These are phyloP conservation scores for Falco punctatus DNA, from an alignment of 2,113 vertebrate genomes.

Conservation along the genomic window DNA sequence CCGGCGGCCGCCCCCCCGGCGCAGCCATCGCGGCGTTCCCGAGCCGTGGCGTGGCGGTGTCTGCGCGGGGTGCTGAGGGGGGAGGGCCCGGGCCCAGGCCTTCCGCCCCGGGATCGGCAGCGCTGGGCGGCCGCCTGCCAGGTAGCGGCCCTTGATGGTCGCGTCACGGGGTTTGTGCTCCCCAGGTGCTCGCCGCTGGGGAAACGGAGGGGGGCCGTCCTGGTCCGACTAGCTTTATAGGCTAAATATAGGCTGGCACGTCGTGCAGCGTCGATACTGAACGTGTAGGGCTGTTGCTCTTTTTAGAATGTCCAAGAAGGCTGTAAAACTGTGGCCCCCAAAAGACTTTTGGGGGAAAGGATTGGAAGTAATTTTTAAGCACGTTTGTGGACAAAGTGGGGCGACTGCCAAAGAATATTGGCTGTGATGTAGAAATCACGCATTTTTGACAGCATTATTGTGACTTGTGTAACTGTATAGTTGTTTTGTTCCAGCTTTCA, in stretches of 20 bases:
- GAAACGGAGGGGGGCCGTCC: not conserved
- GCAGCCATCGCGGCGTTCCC: too few relatives aligned
- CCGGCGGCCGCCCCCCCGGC: not conserved
- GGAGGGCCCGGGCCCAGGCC: not conserved
- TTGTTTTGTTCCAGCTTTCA: not conserved
- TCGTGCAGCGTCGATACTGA: not conserved
- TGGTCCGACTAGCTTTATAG: not conserved
- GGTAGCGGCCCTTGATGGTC: not conserved
- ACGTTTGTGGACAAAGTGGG: accelerated
- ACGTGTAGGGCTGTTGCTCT: not conserved
- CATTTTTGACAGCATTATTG: not conserved
- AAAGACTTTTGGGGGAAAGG: not conserved
- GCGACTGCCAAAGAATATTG: accelerated
- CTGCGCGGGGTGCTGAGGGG: not conserved
- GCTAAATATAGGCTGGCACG: constrained; percentile 40
- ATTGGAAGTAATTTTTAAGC: not conserved
- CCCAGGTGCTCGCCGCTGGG: not conserved
- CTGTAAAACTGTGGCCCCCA: accelerated
- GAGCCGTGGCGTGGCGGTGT: not conserved
- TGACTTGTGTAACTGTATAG: not conserved
- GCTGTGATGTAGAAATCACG: accelerated
- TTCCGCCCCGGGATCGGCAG: accelerated
- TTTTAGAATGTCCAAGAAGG: not conserved
- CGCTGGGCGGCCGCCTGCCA: not conserved
- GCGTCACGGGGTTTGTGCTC: not conserved